Conservation (phyloP, 2,888 invertebrate species). For the Metacarcinus magister region DNA sequence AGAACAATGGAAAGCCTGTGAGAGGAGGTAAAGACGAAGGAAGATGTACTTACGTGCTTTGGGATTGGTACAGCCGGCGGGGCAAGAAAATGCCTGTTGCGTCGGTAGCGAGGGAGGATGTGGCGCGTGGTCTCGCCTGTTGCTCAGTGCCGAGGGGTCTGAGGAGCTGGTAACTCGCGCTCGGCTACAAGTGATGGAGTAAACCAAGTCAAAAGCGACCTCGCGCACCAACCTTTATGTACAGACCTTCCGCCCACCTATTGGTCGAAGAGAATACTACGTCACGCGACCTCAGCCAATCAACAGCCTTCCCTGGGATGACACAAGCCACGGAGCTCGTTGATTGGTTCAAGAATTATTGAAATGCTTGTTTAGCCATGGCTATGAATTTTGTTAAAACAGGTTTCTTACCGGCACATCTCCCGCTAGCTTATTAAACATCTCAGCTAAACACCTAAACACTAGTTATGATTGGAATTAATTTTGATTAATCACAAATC, state of each 20-base stretch:
- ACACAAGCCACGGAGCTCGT: neutral
- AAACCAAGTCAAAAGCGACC: slow-evolving; percentile 41
- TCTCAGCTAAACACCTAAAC: neutral
- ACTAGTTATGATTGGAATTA: slow-evolving; percentile 12
- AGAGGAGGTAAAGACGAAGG: neutral
- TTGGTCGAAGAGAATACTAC: neutral
- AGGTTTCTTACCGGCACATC: slow-evolving; percentile 21
- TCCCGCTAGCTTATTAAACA: neutral
- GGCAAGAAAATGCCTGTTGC: neutral
- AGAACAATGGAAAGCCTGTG: neutral
- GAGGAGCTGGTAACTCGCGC: slow-evolving; percentile 31
- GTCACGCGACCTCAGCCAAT: neutral
- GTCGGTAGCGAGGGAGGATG: slow-evolving; percentile 10
- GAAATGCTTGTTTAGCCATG: slow-evolving; percentile 27
- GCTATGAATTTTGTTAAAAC: neutral
- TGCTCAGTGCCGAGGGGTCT: slow-evolving; percentile 41
- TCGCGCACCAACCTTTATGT: slow-evolving; percentile 44
- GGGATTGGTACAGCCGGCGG: neutral
- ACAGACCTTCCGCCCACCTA: slow-evolving; percentile 36
- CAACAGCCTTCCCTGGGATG: neutral
- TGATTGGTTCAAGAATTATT: neutral
- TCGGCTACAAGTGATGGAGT: slow-evolving; percentile 45
- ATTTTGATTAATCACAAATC: neutral
- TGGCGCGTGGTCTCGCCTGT: slow-evolving; percentile 4
- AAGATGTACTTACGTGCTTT: neutral